These are phyloP conservation scores for Carposina sasakii DNA, from an alignment of 1,140 invertebrate species.

Conservation along the genomic window DNA sequence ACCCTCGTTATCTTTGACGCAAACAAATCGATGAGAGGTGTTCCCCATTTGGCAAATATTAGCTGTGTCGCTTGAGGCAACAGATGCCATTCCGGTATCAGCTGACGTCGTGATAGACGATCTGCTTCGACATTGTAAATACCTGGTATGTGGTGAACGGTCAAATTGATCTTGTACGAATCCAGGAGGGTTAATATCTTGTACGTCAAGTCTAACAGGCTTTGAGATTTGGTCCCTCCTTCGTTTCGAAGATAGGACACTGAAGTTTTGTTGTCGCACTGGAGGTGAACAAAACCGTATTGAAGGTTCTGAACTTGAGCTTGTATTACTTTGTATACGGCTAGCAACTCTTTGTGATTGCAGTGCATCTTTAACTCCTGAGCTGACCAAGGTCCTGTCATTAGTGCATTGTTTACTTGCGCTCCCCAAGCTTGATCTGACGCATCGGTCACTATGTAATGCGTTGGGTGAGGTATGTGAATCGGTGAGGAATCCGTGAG, in stretches of 20 bases:
- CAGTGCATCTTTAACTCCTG: too few species aligned
- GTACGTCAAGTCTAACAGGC: background rate
- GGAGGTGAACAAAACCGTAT: too few species aligned
- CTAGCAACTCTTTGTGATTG: too few species aligned
- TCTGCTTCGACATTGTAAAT: background rate
- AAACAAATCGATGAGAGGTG: conserved; percentile 5
- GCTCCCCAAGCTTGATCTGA: too few species aligned
- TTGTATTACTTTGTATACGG: too few species aligned
- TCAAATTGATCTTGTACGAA: background rate
- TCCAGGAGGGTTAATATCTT: background rate
- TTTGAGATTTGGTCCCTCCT: background rate
- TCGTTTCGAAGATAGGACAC: background rate
- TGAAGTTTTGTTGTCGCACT: background rate
- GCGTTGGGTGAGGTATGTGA: too few species aligned
- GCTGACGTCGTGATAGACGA: background rate
- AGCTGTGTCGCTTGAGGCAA: background rate
- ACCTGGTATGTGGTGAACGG: background rate
- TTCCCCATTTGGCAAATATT: conserved; percentile 2
- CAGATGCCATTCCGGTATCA: conserved; percentile 2
- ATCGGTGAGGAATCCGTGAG: too few species aligned
- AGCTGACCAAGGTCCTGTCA: too few species aligned
- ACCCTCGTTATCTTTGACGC: background rate
- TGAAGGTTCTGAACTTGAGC: too few species aligned
- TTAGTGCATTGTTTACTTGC: too few species aligned
- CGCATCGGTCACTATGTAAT: too few species aligned